phyloP scores from a whole-genome alignment of 1,140 invertebrate genomes.

The Diorhabda carinulata region DNA sequence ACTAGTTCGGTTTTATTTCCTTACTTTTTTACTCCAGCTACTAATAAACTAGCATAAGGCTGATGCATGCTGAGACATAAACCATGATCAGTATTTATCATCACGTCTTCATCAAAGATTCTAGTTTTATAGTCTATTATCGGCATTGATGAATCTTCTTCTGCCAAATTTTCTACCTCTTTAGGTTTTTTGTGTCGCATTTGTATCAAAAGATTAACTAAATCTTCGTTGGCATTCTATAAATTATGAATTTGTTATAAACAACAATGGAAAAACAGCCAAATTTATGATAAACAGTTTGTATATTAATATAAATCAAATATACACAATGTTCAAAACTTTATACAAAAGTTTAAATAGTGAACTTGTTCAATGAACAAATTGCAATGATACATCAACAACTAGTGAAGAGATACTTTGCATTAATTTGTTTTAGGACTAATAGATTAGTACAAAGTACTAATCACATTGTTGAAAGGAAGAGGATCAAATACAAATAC shows the following conservation, averaged over 20 bases:
- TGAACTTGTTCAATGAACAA: too few relatives aligned
- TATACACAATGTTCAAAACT: too few relatives aligned
- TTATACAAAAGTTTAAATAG: too few relatives aligned
- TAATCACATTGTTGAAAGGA: too few relatives aligned
- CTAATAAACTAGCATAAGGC: conserved; percentile 88
- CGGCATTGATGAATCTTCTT: conserved; percentile 35
- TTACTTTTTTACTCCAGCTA: conserved; percentile 89
- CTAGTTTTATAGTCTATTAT: conserved; percentile 30
- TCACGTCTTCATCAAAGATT: conserved; percentile 33
- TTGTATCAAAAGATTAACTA: conserved; percentile 37
- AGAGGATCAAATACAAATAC: too few relatives aligned
- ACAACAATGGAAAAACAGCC: too few relatives aligned
- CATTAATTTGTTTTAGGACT: too few relatives aligned
- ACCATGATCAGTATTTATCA: conserved; percentile 63
- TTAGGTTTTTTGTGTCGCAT: conserved; percentile 38
- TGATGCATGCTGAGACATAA: conserved; percentile 93
- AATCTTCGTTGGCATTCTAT: conserved; percentile 35
- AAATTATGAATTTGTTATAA: background rate
- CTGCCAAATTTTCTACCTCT: conserved; percentile 30
- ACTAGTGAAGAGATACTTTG: too few relatives aligned
- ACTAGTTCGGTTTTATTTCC: background rate
- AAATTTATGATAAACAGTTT: too few relatives aligned
- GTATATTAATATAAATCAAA: too few relatives aligned
- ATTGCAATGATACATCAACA: too few relatives aligned
- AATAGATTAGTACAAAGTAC: too few relatives aligned